These are phyloP conservation scores for Macroglossus sobrinus DNA, from an alignment of 2,113 vertebrate genomes.

Conservation along the genomic window DNA sequence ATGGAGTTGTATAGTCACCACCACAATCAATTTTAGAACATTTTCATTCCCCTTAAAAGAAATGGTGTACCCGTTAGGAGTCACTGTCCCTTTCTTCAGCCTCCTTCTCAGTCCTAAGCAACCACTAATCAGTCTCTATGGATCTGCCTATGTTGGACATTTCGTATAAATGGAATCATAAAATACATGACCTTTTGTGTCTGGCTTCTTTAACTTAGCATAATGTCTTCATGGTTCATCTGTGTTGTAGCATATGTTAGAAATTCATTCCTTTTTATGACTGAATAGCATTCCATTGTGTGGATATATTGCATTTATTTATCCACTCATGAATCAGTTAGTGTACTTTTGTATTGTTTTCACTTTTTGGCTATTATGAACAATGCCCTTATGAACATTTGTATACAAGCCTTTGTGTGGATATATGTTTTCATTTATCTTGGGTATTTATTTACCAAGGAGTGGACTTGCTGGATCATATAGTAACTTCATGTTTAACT, in stretches of 20 bases:
- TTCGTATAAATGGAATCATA: not conserved
- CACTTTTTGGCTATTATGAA: not conserved
- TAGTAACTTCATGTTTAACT: not conserved
- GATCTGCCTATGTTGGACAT: not conserved
- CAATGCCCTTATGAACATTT: not conserved
- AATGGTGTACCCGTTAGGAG: not conserved
- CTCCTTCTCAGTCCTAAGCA: not conserved
- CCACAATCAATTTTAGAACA: not conserved
- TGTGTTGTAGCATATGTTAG: not conserved
- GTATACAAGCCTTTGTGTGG: not conserved
- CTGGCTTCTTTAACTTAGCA: not conserved
- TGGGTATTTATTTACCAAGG: not conserved
- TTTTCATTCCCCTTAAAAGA: not conserved
- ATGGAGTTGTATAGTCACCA: not conserved
- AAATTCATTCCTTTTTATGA: conserved; percentile 11
- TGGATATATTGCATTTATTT: not conserved
- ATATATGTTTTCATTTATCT: not conserved
- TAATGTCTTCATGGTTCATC: not conserved
- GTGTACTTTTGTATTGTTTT: not conserved
- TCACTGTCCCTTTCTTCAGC: not conserved
- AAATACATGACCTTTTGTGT: not conserved
- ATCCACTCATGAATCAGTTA: not conserved
- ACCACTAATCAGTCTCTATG: not conserved
- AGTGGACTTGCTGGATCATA: not conserved
- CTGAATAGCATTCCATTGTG: not conserved